A percentile compares a stretch with the other conserved stretches of the same genome.
phyloP scores from a whole-genome alignment of 2,888 invertebrate species.

The Notodonta ziczac region DNA sequence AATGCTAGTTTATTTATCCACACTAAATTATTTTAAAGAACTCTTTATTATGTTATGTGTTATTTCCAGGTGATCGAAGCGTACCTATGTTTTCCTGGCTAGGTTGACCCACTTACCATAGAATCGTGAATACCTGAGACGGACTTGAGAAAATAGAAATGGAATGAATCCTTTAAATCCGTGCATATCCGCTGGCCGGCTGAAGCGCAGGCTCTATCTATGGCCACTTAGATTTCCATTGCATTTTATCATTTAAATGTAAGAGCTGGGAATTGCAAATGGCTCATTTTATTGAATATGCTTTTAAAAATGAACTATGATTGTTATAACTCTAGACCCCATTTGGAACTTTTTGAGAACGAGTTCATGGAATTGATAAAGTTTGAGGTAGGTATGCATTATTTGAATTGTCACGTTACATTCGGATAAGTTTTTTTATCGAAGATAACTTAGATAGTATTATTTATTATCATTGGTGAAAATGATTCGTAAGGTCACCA shows the following conservation, averaged over 20 bases:
- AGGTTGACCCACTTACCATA: conserved; percentile 51
- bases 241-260: conserved; percentile 32
- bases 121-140: conserved; percentile 45
- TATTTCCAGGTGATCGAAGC: conserved; percentile 9
- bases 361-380: background rate
- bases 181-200: conserved; percentile 33
- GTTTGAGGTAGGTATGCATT: background rate
- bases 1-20: no score
- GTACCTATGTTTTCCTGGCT: conserved; percentile 5
- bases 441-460: no score
- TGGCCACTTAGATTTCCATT: conserved; percentile 30
- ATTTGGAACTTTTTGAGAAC: background rate
- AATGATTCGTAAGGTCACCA: no score
- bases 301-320: conserved; percentile 29
- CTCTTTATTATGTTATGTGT: background rate
- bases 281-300: conserved; percentile 27
- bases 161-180: conserved; percentile 59
- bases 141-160: conserved; percentile 59
- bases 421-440: background rate
- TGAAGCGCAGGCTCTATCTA: conserved; percentile 21
- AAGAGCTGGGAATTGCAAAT: conserved; percentile 31
- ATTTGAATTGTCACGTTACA: background rate
- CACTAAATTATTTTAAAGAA: no score
- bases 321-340: background rate
- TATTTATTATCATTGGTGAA: no score